Evolutionary conservation across 2,113 vertebrate species (phyloP).

Genomic region (Patagioenas fasciata): DNA sequence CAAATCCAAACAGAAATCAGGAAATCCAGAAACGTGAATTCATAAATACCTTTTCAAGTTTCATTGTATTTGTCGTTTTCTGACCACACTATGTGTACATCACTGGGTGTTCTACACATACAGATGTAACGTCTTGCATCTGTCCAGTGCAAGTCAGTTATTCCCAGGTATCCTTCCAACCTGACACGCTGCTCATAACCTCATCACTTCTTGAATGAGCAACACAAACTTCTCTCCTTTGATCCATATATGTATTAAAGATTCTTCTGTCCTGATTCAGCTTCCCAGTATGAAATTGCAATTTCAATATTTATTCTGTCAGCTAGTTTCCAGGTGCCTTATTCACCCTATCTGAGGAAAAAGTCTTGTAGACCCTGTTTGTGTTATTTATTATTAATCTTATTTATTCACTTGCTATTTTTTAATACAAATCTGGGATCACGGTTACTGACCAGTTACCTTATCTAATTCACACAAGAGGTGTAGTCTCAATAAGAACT

Average conservation of each 20-base stretch:
- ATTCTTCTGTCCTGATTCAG: neutral
- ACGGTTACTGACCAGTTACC: neutral
- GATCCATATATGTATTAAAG: neutral
- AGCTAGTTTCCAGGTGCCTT: neutral
- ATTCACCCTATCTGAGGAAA: neutral
- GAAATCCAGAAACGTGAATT: neutral
- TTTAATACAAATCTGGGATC: neutral
- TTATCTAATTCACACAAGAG: neutral
- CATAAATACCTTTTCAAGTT: neutral
- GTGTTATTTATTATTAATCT: neutral
- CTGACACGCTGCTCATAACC: neutral
- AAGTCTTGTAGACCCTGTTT: neutral
- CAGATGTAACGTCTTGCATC: accelerated
- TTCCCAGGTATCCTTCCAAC: neutral
- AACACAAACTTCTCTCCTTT: neutral
- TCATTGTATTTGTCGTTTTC: neutral
- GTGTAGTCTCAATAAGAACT: neutral
- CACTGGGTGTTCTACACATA: neutral
- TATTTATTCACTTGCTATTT: neutral
- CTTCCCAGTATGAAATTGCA: neutral
- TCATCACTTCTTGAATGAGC: neutral
- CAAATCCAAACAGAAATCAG: neutral
- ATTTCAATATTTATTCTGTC: neutral
- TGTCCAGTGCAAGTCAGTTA: neutral
- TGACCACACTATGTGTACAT: neutral